Base-by-base conservation (phyloP, 1,140 invertebrate species). In the Papilio helenus region DNA sequence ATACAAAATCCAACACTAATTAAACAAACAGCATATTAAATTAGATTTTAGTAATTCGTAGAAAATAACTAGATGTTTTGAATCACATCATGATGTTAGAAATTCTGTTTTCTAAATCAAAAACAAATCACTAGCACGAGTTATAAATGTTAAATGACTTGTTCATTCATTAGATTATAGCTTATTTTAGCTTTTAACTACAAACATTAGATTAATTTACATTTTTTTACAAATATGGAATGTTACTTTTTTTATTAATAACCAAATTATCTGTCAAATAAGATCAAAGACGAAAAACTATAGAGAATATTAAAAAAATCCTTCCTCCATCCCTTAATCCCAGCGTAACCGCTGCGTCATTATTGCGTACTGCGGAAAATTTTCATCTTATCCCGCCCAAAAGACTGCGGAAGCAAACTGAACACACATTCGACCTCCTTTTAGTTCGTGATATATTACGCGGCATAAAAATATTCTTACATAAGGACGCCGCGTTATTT, bases 391-490 rank as follows among this genome's bases (percentile, higher is more conserved):
- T 68, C 26, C 61, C 26, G 23, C 26, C 61, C 61, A 29, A 65
- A 65, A 68, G 14, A 68, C 26, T 68, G 61, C 61, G 61, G 61
- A 29, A 61, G 23, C 58, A 61, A 68, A 29, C 61, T 68, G 20
- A 68, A 68, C 61, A 61, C 58, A 61, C 58, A 68, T 68, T 29
- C 61, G 61, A 68, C 61, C 61, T 68, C 61, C 61, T 68, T 68
- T 68, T 68, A 68, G 23, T 68, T 68, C 12, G 61, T 7, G 61
- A 68, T 68, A 68, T 68, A 68, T 68, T 68, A 68, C 61, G 26
- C 61, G 26, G 61, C 23, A 14, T 68, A 68, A 68, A 68, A 68
- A 68, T 68, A 68, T 68, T 29, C 61, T 68, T 68, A 68, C 26
- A 68, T 68, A 68, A 68, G 61, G 26, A 68, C 26, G 26, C 26